phyloP scores from a whole-genome alignment of 1,140 invertebrate species.

The Pinna nobilis region DNA sequence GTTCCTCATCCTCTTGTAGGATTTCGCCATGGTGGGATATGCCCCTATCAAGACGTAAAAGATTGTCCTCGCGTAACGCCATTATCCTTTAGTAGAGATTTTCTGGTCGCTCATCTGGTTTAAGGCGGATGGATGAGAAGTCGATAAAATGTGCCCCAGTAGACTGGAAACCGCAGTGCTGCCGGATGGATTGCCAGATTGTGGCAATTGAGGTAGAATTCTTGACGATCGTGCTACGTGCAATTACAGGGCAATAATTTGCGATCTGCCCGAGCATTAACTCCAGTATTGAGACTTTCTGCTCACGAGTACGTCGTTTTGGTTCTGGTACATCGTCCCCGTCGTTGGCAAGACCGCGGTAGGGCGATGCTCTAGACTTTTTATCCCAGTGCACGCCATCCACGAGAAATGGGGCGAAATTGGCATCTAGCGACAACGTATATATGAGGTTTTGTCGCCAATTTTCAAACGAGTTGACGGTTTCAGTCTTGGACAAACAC shows the following conservation, averaged over 20 bases:
- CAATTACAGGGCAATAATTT: slow-evolving; percentile 36
- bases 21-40: slow-evolving; percentile 31
- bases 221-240: slow-evolving; percentile 35
- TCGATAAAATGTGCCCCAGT: slow-evolving; percentile 40
- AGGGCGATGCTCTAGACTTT: neutral
- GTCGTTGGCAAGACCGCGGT: slow-evolving; percentile 15
- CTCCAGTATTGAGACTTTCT: slow-evolving; percentile 35
- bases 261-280: slow-evolving; percentile 40
- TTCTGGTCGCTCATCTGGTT: slow-evolving; percentile 42
- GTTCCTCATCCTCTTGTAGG: slow-evolving; percentile 34
- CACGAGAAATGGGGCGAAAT: slow-evolving; percentile 25
- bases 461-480: slow-evolving; percentile 28
- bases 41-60: slow-evolving; percentile 1
- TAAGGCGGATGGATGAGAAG: slow-evolving; percentile 21
- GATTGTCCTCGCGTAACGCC: slow-evolving; percentile 46
- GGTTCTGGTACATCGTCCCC: neutral
- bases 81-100: slow-evolving; percentile 43
- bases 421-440: slow-evolving; percentile 15
- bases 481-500: slow-evolving; percentile 27
- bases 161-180: slow-evolving; percentile 39
- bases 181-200: slow-evolving; percentile 36
- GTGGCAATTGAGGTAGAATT: slow-evolving; percentile 44
- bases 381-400: slow-evolving; percentile 8
- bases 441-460: slow-evolving; percentile 18
- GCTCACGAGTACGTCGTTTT: slow-evolving; percentile 18